Conservation (phyloP, 2,888 invertebrate genomes). For the Timema cristinae region DNA sequence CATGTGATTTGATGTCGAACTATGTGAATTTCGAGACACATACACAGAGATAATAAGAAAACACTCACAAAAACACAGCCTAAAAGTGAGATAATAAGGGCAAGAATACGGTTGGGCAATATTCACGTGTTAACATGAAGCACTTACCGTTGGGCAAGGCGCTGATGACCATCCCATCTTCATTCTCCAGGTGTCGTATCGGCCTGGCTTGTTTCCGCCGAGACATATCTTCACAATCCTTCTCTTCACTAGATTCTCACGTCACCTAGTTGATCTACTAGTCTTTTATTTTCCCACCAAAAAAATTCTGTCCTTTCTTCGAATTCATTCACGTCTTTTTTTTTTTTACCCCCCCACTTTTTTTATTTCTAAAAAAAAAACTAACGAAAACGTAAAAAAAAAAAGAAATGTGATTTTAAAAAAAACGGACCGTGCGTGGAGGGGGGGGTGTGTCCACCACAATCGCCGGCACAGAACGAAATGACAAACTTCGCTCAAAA, state of each 20-base stretch:
- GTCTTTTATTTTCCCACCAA: neutral
- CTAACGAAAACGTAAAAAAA: neutral
- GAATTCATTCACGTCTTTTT: conserved; percentile 12
- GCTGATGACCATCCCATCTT: conserved; percentile 40
- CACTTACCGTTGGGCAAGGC: conserved; percentile 30
- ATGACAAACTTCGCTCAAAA: conserved; percentile 31
- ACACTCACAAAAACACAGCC: too few species aligned
- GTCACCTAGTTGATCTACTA: too few species aligned
- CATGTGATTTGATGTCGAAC: too few species aligned
- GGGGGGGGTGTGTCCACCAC: conserved; percentile 22
- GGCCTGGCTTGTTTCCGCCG: conserved; percentile 54
- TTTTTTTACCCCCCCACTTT: conserved; percentile 4
- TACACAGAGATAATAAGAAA: too few species aligned
- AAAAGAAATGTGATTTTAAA: too few species aligned
- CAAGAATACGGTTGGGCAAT: neutral
- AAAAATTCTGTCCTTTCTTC: neutral
- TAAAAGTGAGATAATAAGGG: too few species aligned
- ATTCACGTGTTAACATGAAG: neutral
- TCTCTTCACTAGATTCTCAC: neutral
- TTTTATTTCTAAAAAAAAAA: too few species aligned
- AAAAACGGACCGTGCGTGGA: neutral
- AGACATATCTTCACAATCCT: conserved; percentile 43
- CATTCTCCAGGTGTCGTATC: conserved; percentile 50
- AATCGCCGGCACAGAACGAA: conserved; percentile 25
- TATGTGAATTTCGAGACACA: too few species aligned